Evolutionary conservation across 2,797 vertebrate species (phyloP).

Genomic region (Melanotaenia pygmaea): DNA sequence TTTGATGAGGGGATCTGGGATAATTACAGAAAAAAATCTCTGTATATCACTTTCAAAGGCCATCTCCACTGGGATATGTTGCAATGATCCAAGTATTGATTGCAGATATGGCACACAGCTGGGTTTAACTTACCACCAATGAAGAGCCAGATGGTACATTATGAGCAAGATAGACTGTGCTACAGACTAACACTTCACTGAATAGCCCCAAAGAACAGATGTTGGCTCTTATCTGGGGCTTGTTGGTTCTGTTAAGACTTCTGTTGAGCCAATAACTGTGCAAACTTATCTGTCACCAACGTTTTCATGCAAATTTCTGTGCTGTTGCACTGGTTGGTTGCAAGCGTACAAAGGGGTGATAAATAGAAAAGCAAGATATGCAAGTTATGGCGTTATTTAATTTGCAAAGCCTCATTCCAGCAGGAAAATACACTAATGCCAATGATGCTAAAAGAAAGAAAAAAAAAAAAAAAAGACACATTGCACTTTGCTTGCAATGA

Average conservation of each 20-base stretch:
- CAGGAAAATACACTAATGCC: neutral
- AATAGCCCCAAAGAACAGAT: slow-evolving; percentile 66
- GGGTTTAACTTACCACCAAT: slow-evolving; percentile 38
- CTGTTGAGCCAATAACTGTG: slow-evolving; percentile 64
- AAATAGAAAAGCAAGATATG: slow-evolving; percentile 48
- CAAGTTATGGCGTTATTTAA: slow-evolving; percentile 30
- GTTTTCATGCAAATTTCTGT: slow-evolving; percentile 65
- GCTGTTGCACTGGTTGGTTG: slow-evolving; percentile 43
- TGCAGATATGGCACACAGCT: slow-evolving; percentile 38
- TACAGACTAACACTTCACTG: slow-evolving; percentile 51
- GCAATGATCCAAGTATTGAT: slow-evolving; percentile 54
- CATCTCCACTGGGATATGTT: slow-evolving; percentile 45
- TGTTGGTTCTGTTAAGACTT: slow-evolving; percentile 46
- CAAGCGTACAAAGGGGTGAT: slow-evolving; percentile 47
- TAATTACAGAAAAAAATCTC: slow-evolving; percentile 19
- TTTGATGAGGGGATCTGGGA: slow-evolving; percentile 25
- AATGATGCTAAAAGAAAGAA: neutral
- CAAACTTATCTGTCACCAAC: slow-evolving; percentile 56
- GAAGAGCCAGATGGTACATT: slow-evolving; percentile 58
- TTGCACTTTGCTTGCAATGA: neutral
- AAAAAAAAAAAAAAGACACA: neutral
- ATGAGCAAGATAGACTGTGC: slow-evolving; percentile 43
- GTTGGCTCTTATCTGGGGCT: slow-evolving; percentile 64
- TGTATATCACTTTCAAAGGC: slow-evolving; percentile 28
- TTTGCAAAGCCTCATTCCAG: slow-evolving; percentile 3